Percentiles rank a stretch among this genome's conserved stretches.
phyloP scores from a whole-genome alignment of 2,888 invertebrate genomes.

The Xylocampa areola region DNA sequence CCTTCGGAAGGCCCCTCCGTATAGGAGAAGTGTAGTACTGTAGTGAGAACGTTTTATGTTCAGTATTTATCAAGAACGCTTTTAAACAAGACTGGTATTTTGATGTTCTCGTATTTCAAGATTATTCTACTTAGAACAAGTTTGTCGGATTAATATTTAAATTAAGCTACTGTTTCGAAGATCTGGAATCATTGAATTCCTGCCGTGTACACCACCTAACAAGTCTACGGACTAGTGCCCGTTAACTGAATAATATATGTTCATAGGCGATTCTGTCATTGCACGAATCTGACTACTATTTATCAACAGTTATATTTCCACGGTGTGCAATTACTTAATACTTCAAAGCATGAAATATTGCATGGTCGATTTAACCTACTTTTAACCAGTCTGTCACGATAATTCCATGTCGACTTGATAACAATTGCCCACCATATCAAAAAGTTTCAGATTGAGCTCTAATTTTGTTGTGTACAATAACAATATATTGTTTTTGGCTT shows the following conservation, averaged over 20 bases:
- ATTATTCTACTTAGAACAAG: conserved; percentile 50
- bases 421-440: conserved; percentile 3
- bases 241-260: conserved; percentile 66
- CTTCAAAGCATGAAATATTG: conserved; percentile 60
- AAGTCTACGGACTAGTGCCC: conserved; percentile 57
- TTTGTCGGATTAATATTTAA: conserved; percentile 54
- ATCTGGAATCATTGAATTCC: conserved; percentile 20
- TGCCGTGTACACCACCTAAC: conserved; percentile 29
- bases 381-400: conserved; percentile 34
- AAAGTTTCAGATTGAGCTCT: conserved; percentile 1
- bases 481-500: too few species aligned
- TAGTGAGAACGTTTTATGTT: conserved; percentile 9
- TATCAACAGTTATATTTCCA: conserved; percentile 65
- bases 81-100: conserved; percentile 15
- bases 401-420: conserved; percentile 22
- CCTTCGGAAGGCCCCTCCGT: conserved; percentile 16
- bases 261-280: conserved; percentile 60
- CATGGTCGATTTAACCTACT: conserved; percentile 63
- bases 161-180: conserved; percentile 38
- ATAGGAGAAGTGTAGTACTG: conserved; percentile 5
- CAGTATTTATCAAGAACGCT: conserved; percentile 6
- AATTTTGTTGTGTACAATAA: not conserved
- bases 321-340: conserved; percentile 63
- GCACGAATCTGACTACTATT: conserved; percentile 61
- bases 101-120: conserved; percentile 29